Base-by-base conservation (phyloP, 2,888 invertebrate genomes). In the Phasia obesa region DNA sequence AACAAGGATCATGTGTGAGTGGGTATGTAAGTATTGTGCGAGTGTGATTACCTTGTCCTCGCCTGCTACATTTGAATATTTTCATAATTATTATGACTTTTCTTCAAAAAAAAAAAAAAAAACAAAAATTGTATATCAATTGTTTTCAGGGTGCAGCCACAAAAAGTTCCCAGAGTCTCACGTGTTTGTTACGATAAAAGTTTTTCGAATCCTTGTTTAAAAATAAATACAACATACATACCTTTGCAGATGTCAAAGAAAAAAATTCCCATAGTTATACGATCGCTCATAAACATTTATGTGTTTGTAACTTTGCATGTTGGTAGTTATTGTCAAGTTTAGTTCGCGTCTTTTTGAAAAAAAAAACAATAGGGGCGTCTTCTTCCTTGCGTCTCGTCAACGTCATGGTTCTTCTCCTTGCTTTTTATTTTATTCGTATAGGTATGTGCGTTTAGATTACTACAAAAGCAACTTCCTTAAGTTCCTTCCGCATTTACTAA, bases 1-100 rank as follows among this genome's bases (percentile, higher is more conserved):
- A 25, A 69, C 53, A 77, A 51, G 73, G 64, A 81, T 77, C 73
- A 73, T 77, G 42, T 64, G 71, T 62, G 19, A 13, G n/a, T 27
- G 3, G 21, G 44, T 42, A 21, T 47, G 49, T 1, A 21, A 23
- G 31, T 59, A 53, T 53, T 55, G 31, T 47, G 47, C n/a, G 51
- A 59, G 21, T 47, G 31, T 77, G 76, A 76, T 76, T 81, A 64
- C 62, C 67, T 65, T 82, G 82, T 71, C 74, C 47, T 64, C 64
- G 74, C 59, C 69, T 67, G 51, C 44, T 21, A 13, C 35, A 59
- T 62, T 59, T 67, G 60, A 71, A 76, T 78, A 83, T 79, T 65
- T 78, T 83, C 78, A 83, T 79, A 83, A 83, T 83, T 78, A 75
- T 83, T 83, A 83, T 83, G 83, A 83, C 83, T 83, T 79, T 75